Evolutionary conservation across 2,113 vertebrate species (phyloP).

Genomic region (Piliocolobus tephrosceles): DNA sequence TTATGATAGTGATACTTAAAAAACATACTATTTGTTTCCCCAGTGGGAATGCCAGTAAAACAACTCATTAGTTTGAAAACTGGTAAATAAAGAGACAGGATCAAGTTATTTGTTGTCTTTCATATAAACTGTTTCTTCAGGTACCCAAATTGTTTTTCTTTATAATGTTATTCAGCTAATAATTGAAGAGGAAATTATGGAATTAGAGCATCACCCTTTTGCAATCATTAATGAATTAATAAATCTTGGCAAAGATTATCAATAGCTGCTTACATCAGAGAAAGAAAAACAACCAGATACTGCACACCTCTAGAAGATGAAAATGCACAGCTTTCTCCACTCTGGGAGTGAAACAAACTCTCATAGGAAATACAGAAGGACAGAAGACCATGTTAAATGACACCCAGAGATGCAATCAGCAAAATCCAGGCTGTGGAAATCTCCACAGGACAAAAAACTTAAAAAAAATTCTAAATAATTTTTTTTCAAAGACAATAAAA

Average conservation of each 20-base stretch:
- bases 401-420: not conserved
- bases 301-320: not conserved
- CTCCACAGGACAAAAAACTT: not conserved
- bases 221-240: not conserved
- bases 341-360: not conserved
- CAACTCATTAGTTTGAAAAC: not conserved
- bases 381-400: not conserved
- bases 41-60: not conserved
- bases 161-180: not conserved
- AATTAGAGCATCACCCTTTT: not conserved
- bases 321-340: not conserved
- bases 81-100: not conserved
- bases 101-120: not conserved
- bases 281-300: not conserved
- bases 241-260: not conserved
- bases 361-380: not conserved
- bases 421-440: not conserved
- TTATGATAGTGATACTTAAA: not conserved
- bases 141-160: not conserved
- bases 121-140: not conserved
- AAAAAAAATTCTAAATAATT: not conserved
- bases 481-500: not conserved
- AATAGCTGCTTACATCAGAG: not conserved
- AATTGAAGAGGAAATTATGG: constrained; percentile 1
- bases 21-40: not conserved